phyloP scores from a whole-genome alignment of 2,888 invertebrate species.

The Blomia tropicalis region DNA sequence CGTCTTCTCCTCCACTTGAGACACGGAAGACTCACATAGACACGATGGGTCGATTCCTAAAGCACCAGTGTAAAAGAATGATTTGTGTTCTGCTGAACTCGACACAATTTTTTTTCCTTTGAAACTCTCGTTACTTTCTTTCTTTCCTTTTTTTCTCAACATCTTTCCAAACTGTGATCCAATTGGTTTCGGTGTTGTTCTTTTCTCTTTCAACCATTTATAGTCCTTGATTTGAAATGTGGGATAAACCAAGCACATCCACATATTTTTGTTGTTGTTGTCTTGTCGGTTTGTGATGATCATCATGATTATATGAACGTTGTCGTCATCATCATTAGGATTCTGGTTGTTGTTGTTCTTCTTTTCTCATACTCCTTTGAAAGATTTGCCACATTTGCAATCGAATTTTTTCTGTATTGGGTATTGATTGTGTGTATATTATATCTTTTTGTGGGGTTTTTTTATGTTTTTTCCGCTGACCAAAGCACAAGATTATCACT shows the following conservation, averaged over 20 bases:
- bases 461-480: neutral
- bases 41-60: too few relatives aligned
- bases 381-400: neutral
- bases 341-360: neutral
- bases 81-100: conserved; percentile 7
- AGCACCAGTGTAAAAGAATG: neutral
- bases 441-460: neutral
- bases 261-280: neutral
- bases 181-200: neutral
- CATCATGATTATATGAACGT: neutral
- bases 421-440: neutral
- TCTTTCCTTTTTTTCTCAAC: neutral
- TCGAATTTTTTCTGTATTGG: neutral
- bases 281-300: neutral
- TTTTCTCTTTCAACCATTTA: neutral
- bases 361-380: neutral
- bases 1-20: too few relatives aligned
- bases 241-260: neutral
- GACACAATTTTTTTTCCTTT: neutral
- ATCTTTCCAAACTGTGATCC: neutral
- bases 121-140: neutral
- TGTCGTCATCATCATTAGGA: neutral
- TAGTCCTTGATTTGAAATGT: neutral
- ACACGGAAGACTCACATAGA: too few relatives aligned
- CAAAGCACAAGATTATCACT: conserved; percentile 14